phyloP scores from a whole-genome alignment of 2,888 invertebrate species.

The Ophion ellenae region DNA sequence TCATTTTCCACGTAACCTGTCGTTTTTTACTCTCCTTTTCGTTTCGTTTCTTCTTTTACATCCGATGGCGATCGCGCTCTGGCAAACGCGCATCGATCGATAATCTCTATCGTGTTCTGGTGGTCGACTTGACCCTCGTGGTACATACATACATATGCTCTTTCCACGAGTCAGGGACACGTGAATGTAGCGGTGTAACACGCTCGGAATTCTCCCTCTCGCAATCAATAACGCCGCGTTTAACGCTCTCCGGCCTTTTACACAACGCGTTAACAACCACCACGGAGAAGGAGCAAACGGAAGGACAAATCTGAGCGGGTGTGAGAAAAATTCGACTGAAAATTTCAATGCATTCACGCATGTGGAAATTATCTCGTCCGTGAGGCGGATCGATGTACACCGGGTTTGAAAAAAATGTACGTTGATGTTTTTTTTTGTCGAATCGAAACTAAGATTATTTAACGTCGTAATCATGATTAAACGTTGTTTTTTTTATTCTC shows the following conservation, averaged over 20 bases:
- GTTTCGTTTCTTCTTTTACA: constrained; percentile 17
- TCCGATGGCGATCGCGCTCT: constrained; percentile 50
- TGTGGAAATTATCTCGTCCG: no score
- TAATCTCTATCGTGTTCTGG: constrained; percentile 51
- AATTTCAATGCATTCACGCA: no score
- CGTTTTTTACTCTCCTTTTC: not conserved
- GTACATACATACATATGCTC: constrained; percentile 22
- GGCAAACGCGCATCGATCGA: constrained; percentile 58
- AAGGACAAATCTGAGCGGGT: not conserved
- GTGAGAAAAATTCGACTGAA: no score
- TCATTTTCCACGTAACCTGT: not conserved
- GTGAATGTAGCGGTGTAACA: constrained; percentile 59
- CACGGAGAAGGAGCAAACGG: not conserved
- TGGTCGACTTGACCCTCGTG: constrained; percentile 67
- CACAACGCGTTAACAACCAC: constrained; percentile 15
- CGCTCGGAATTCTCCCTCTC: constrained; percentile 57
- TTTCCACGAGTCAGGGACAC: constrained; percentile 67
- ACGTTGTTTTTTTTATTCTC: no score
- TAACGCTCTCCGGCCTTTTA: constrained; percentile 59
- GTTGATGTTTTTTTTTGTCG: not conserved
- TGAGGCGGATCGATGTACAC: not conserved
- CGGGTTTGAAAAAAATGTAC: not conserved
- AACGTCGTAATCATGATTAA: no score
- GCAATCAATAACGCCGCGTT: constrained; percentile 73
- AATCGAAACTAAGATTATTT: not conserved